Conservation (phyloP, 30 jellyfish, hydroid and myxozoan species). For the Nemopilema nomurai region DNA sequence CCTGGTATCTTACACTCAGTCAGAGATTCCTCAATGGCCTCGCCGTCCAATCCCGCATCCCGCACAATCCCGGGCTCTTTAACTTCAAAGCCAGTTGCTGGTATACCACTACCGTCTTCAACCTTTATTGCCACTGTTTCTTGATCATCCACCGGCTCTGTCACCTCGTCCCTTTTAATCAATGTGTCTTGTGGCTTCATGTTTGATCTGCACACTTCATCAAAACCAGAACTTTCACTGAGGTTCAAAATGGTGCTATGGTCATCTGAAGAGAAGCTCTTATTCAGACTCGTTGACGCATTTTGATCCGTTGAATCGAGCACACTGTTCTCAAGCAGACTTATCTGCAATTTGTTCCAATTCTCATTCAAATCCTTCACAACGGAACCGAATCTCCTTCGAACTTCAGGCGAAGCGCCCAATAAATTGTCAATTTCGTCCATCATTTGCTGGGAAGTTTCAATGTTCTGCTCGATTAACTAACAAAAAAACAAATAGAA, state of each 20-base stretch:
- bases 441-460: constrained; percentile 16
- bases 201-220: no score
- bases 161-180: neutral
- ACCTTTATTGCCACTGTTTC: neutral
- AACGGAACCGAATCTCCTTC: neutral
- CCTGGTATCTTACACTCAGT: neutral
- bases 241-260: neutral
- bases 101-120: no score
- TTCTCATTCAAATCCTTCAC: neutral
- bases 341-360: constrained; percentile 58
- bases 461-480: constrained; percentile 49
- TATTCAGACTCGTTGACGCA: neutral
- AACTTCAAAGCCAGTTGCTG: neutral
- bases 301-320: constrained; percentile 45
- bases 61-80: neutral
- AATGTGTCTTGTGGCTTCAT: neutral
- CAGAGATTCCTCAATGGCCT: neutral
- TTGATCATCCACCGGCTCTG: neutral
- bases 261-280: neutral
- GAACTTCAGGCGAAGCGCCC: constrained; percentile 14
- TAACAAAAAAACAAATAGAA: neutral
- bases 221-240: no score
- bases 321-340: constrained; percentile 55
- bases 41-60: neutral
- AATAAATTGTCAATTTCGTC: constrained; percentile 39